Conservation (phyloP, 2,113 vertebrate genomes). For the Sclerurus mexicanus region DNA sequence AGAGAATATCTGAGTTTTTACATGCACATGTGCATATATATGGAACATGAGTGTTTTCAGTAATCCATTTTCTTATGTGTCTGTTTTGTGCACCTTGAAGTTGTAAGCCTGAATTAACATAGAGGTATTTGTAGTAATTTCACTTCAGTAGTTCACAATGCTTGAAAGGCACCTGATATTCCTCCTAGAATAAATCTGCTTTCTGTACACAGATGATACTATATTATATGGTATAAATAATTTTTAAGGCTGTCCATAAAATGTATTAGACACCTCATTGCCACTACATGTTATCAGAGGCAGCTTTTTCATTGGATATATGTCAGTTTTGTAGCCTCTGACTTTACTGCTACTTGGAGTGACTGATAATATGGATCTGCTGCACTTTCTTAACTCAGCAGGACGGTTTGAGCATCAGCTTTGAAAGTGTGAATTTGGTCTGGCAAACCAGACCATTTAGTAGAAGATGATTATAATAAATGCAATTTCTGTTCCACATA, state of each 20-base stretch:
- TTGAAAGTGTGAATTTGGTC: background rate
- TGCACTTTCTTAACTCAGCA: background rate
- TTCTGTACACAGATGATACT: background rate
- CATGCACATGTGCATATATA: accelerated
- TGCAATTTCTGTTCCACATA: background rate
- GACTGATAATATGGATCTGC: background rate
- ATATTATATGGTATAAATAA: background rate
- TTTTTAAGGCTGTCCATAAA: background rate
- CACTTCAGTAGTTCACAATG: background rate
- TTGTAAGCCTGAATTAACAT: background rate
- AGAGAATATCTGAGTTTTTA: background rate
- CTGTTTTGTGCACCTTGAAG: background rate
- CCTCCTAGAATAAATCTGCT: background rate
- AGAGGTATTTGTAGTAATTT: background rate
- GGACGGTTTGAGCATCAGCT: background rate
- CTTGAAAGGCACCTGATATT: background rate
- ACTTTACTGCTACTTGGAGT: background rate
- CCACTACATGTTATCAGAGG: background rate
- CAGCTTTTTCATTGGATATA: background rate
- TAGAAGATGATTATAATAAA: background rate
- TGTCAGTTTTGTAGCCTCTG: background rate
- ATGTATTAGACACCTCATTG: background rate
- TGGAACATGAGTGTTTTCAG: background rate
- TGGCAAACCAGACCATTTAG: background rate
- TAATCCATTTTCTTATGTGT: background rate